Evolutionary conservation across 2,797 vertebrate genomes (phyloP).

Genomic region (Xyrichtys novacula): DNA sequence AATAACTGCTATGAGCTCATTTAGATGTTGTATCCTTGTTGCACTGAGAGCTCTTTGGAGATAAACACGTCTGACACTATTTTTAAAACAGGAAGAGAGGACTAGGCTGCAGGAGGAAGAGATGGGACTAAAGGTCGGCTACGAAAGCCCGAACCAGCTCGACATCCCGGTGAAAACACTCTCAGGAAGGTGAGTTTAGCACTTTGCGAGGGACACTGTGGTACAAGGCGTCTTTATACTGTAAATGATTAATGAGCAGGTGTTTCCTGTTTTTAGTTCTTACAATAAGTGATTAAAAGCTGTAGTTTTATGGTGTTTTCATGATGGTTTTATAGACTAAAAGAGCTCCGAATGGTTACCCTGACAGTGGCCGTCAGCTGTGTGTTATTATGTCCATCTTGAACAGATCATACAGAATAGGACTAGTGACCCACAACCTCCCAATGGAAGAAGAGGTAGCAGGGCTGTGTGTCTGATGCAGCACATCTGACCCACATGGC

Average conservation of each 20-base stretch:
- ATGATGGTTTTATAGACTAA: constrained; percentile 4
- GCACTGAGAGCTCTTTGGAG: background rate
- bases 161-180: constrained; percentile 90
- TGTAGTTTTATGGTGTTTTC: constrained; percentile 3
- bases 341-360: constrained; percentile 8
- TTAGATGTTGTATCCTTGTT: background rate
- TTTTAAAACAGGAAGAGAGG: constrained; percentile 86
- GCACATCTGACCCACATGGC: constrained; percentile 58
- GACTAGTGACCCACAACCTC: constrained; percentile 81
- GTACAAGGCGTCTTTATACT: background rate
- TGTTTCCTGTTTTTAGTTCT: background rate
- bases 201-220: background rate
- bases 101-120: constrained; percentile 84
- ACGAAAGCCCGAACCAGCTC: constrained; percentile 84
- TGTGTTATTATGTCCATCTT: constrained; percentile 79
- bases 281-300: background rate
- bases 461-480: constrained; percentile 81
- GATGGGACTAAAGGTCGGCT: constrained; percentile 82
- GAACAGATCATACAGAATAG: constrained; percentile 90
- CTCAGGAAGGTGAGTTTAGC: constrained; percentile 88
- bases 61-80: background rate
- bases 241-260: background rate
- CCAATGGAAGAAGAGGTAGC: constrained; percentile 81
- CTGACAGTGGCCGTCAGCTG: constrained; percentile 56
- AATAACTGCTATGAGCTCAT: background rate